A percentile compares a stretch with the other conserved stretches of the same genome.
Evolutionary conservation across 2,888 invertebrate genomes (phyloP).

Genomic region (Thelaira solivaga): DNA sequence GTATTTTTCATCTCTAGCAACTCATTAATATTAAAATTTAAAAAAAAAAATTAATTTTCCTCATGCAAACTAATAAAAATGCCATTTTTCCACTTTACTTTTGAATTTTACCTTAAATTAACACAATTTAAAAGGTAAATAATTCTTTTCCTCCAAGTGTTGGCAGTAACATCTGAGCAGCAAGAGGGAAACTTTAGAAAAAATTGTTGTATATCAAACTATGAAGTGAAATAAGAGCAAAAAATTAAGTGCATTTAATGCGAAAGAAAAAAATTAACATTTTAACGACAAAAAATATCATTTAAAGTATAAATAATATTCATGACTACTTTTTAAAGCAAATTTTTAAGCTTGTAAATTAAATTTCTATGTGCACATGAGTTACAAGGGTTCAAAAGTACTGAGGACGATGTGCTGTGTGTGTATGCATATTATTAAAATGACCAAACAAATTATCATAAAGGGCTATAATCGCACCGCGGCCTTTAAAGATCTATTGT

Average conservation of each 20-base stretch:
- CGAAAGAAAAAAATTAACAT: too few relatives aligned
- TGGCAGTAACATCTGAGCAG: conserved; percentile 15
- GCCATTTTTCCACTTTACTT: neutral
- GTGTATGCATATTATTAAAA: too few relatives aligned
- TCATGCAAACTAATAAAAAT: neutral
- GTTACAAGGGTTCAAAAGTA: too few relatives aligned
- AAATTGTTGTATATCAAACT: conserved; percentile 64
- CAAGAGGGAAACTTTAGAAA: conserved; percentile 18
- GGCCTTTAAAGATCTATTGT: too few relatives aligned
- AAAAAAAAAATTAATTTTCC: neutral
- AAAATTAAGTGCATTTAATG: conserved; percentile 26
- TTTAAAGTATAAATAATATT: too few relatives aligned
- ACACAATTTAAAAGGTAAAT: conserved; percentile 25
- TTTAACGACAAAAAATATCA: too few relatives aligned
- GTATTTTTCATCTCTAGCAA: conserved; percentile 37
- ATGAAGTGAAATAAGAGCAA: conserved; percentile 64
- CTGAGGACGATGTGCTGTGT: too few relatives aligned
- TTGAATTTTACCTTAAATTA: conserved; percentile 45
- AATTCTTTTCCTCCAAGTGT: conserved; percentile 32
- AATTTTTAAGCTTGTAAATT: too few relatives aligned
- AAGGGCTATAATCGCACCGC: too few relatives aligned
- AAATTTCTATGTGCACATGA: too few relatives aligned
- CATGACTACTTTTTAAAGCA: too few relatives aligned
- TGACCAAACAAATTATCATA: too few relatives aligned
- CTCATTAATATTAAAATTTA: conserved; percentile 55